Conservation (phyloP, 2,797 vertebrate species). For the Pitangus sulphuratus region DNA sequence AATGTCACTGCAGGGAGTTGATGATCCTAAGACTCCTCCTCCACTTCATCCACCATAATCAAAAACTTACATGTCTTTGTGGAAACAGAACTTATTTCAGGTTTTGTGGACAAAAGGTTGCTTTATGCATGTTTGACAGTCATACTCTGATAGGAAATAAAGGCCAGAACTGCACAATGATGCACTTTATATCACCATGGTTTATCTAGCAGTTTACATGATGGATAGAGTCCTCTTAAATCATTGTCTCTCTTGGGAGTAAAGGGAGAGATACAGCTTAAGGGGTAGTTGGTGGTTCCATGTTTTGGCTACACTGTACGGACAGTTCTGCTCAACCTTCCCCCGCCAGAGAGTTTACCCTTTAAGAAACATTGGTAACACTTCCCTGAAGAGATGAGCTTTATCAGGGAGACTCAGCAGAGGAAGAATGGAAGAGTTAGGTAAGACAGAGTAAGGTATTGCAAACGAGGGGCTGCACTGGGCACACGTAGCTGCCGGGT, state of each 20-base stretch:
- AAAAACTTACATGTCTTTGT: neutral
- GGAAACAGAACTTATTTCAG: neutral
- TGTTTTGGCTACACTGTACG: neutral
- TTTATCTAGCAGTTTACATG: neutral
- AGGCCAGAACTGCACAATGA: neutral
- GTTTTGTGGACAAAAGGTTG: neutral
- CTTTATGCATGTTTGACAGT: neutral
- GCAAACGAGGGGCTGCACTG: neutral
- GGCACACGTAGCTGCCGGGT: fast-evolving
- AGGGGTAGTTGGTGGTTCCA: neutral
- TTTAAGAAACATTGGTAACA: neutral
- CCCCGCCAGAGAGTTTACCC: neutral
- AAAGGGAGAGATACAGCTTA: neutral
- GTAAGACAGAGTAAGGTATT: neutral
- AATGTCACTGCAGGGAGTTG: neutral
- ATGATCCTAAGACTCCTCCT: neutral
- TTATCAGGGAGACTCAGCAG: neutral
- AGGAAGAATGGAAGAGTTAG: neutral
- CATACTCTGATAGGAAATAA: neutral
- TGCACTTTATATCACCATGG: neutral
- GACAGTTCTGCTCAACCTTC: neutral
- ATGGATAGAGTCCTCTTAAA: neutral
- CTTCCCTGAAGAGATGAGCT: neutral
- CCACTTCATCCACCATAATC: neutral
- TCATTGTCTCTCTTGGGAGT: neutral